A percentile compares a stretch with the other conserved stretches of the same genome.
These are phyloP conservation scores for Phortica okadai DNA, from an alignment of 2,888 invertebrate species.

Conservation along the genomic window DNA sequence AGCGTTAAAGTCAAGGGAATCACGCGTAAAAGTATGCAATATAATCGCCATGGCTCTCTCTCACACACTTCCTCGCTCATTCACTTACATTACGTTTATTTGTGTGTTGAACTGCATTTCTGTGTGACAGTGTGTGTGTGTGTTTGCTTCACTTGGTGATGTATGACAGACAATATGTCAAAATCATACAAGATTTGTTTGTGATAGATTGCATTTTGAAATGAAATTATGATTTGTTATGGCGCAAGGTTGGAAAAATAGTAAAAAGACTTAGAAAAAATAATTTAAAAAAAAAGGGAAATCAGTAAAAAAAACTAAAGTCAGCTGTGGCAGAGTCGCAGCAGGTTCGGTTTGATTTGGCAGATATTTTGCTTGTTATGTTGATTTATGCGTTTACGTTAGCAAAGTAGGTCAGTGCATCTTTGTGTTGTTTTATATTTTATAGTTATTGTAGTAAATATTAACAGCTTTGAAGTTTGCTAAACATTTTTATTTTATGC, in stretches of 20 bases:
- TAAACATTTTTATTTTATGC: no score
- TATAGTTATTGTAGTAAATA: neutral
- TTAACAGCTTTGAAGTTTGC: no score
- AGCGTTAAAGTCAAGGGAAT: conserved; percentile 18
- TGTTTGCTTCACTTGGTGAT: conserved; percentile 27
- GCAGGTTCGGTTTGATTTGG: neutral
- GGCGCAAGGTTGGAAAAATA: conserved; percentile 3
- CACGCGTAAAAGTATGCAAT: conserved; percentile 22
- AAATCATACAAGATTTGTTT: conserved; percentile 48
- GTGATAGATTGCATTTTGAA: conserved; percentile 35
- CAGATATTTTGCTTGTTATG: neutral
- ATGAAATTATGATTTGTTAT: conserved; percentile 30
- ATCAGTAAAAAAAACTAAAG: neutral
- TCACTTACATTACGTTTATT: neutral
- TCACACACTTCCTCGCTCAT: neutral
- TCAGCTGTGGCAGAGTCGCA: neutral
- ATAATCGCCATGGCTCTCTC: neutral
- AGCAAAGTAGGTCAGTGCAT: neutral
- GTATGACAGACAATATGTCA: conserved; percentile 54
- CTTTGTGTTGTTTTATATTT: neutral
- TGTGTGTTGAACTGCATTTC: neutral
- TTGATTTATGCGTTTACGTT: neutral
- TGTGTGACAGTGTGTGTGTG: neutral
- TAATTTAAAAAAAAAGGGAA: neutral
- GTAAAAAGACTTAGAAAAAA: neutral